phyloP scores from a whole-genome alignment of 2,888 invertebrate genomes.

The Congeria kusceri region DNA sequence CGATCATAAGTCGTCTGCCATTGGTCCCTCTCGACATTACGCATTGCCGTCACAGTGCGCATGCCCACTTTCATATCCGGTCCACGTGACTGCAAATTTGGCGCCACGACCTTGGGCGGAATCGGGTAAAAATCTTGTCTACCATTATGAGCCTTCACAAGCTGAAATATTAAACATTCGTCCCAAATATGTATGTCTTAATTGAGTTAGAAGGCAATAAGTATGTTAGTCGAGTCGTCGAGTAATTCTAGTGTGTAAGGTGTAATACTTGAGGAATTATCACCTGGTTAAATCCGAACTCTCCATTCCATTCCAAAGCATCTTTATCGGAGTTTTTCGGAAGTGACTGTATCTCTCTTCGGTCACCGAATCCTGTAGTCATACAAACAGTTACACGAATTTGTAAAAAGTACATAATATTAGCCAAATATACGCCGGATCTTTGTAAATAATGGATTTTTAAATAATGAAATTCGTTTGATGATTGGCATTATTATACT shows the following conservation, averaged over 20 bases:
- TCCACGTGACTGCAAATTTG: constrained; percentile 78
- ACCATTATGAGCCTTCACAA: constrained; percentile 77
- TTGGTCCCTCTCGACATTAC: constrained; percentile 82
- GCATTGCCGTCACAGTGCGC: constrained; percentile 77
- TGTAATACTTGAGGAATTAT: not conserved
- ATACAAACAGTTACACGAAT: too few species aligned
- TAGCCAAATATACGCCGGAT: too few species aligned
- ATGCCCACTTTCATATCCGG: constrained; percentile 71
- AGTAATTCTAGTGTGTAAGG: not conserved
- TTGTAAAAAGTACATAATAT: too few species aligned
- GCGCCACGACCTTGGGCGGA: constrained; percentile 78
- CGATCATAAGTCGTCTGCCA: constrained; percentile 82
- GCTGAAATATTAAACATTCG: constrained; percentile 54
- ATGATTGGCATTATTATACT: too few species aligned
- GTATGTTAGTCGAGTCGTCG: too few species aligned
- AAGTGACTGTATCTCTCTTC: constrained; percentile 78
- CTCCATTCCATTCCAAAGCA: constrained; percentile 79
- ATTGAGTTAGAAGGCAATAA: too few species aligned
- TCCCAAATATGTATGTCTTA: too few species aligned
- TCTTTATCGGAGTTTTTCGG: constrained; percentile 78
- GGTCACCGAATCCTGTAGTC: constrained; percentile 72
- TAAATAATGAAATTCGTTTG: too few species aligned
- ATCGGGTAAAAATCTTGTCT: constrained; percentile 80
- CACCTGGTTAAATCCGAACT: constrained; percentile 81
- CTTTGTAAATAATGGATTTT: too few species aligned